Base-by-base conservation (phyloP, 2,113 vertebrate species). In the Pachycephala philippinensis region DNA sequence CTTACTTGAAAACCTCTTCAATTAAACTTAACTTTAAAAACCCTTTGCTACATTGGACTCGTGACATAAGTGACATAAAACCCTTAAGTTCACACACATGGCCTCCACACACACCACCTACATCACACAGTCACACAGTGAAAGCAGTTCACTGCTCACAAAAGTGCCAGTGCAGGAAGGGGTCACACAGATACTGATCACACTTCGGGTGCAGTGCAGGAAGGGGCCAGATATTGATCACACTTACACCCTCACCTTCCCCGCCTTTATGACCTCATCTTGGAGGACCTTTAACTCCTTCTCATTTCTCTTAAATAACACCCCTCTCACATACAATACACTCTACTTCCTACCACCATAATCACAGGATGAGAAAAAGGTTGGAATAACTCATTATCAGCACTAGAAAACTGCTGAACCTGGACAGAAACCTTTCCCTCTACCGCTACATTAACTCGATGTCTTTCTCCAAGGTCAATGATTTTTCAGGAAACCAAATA, bases 71-170 rank as follows among this genome's bases (percentile, higher is more conserved):
- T 3, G 2, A 37, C 26, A 60, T 2, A 30, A 84, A 66, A 1
- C 18, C 57, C 53, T 52, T 40, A n/a, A n/a, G n/a, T n/a, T n/a
- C 11, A 47, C 15, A 9, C 8, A 8, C 3, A 16, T 3, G 33
- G 30, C 31, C 45, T 45, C 35, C 33, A 26, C 9, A 26, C 13
- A 11, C 10, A 13, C 2, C 45, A 56, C 35, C 56, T 13, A 18
- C 33, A n/a, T 3, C 3, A 2, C 42, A 44, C 13, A 60, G 68
- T 2, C 69, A 37, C 42, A 61, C n/a, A n/a, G 33, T 2, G 0
- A 45, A 37, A 75, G 66, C 76, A 50, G 35, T 7, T 65, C 49
- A 10, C 66, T 40, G 66, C 66, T 50, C 28, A 9, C 1, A 1
- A 23, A 68, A 54, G 23, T 19, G 66, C 8, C 4, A 0, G 3